Evolutionary conservation across 2,797 vertebrate genomes (phyloP).

Genomic region (Cyprinodon diabolis): DNA sequence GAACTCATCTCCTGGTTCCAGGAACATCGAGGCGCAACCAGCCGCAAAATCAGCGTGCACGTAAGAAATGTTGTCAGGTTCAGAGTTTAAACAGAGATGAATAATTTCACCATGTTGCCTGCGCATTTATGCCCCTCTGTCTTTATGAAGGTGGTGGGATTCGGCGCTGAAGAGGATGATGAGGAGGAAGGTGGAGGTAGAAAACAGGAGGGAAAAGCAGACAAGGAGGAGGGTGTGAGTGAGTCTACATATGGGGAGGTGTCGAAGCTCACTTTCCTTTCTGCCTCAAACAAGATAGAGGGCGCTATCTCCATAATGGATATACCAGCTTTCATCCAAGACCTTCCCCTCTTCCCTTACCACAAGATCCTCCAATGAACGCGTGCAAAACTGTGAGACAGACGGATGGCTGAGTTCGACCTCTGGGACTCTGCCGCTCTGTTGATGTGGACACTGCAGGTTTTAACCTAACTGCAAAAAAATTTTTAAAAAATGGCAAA

Average conservation of each 20-base stretch:
- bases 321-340: slow-evolving; percentile 87
- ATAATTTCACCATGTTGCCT: no score
- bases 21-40: slow-evolving; percentile 81
- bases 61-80: slow-evolving; percentile 75
- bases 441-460: slow-evolving; percentile 37
- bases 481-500: slow-evolving; percentile 13
- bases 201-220: slow-evolving; percentile 14
- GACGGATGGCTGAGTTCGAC: slow-evolving; percentile 15
- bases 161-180: slow-evolving; percentile 87
- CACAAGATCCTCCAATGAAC: slow-evolving; percentile 92
- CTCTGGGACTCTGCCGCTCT: slow-evolving; percentile 38
- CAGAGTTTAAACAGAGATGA: not conserved
- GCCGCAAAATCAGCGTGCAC: slow-evolving; percentile 91
- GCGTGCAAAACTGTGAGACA: slow-evolving; percentile 15
- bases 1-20: slow-evolving; percentile 89
- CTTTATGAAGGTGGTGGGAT: slow-evolving; percentile 88
- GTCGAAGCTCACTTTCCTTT: slow-evolving; percentile 88
- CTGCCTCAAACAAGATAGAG: slow-evolving; percentile 81
- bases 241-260: slow-evolving; percentile 85
- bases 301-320: slow-evolving; percentile 83
- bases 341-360: slow-evolving; percentile 90
- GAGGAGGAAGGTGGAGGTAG: slow-evolving; percentile 26
- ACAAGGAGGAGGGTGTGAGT: slow-evolving; percentile 36
- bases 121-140: not conserved
- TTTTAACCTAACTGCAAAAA: slow-evolving; percentile 35